Conservation (phyloP, 2,888 invertebrate genomes). For the Apamea monoglypha region DNA sequence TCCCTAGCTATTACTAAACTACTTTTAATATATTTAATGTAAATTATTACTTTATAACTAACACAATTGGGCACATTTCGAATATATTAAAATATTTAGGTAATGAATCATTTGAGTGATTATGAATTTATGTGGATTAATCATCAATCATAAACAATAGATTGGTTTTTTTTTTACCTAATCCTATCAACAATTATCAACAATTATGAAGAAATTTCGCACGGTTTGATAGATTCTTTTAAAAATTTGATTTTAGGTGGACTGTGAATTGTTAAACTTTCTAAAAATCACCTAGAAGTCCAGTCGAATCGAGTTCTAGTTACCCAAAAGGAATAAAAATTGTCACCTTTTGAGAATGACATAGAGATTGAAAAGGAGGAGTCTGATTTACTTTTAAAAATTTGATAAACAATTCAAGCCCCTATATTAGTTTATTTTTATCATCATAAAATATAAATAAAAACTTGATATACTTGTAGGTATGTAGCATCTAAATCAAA, state of each 20-base stretch:
- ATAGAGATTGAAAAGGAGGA: background rate
- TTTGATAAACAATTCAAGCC: background rate
- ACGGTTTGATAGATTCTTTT: background rate
- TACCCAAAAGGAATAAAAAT: background rate
- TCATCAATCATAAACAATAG: background rate
- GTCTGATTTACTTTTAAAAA: background rate
- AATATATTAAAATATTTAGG: background rate
- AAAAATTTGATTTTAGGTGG: too few species aligned
- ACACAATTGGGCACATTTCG: background rate
- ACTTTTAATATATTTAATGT: background rate
- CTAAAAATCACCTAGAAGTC: too few species aligned
- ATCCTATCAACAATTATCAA: background rate
- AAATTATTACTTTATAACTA: background rate
- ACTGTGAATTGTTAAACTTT: too few species aligned
- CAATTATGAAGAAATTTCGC: background rate
- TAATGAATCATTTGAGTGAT: background rate
- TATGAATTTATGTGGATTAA: background rate
- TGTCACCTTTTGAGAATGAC: background rate
- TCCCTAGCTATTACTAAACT: background rate
- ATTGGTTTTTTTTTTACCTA: background rate
- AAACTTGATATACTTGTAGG: background rate
- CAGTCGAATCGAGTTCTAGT: background rate
- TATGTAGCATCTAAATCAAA: constrained; percentile 51
- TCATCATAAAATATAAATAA: constrained; percentile 7
- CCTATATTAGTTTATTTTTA: background rate